These are phyloP conservation scores for Paracyclopina nana DNA, from an alignment of 1,140 invertebrate species.

Conservation along the genomic window DNA sequence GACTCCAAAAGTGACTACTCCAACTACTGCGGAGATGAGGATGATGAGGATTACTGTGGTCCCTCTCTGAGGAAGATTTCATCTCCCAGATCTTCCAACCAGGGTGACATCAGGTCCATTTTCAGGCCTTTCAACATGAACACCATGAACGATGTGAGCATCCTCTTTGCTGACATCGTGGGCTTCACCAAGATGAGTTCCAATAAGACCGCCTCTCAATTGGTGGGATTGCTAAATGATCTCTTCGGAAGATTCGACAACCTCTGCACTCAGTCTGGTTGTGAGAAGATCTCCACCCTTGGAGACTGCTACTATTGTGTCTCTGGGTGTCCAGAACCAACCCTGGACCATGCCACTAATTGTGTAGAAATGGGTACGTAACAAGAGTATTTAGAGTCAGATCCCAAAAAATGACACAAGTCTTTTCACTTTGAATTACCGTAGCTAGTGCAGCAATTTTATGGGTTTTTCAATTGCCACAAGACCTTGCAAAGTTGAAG, in stretches of 20 bases:
- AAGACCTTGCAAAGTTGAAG: too few relatives aligned
- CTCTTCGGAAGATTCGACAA: constrained; percentile 84
- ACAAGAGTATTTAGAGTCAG: too few relatives aligned
- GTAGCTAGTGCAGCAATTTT: too few relatives aligned
- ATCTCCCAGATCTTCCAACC: constrained; percentile 17
- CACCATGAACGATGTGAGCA: constrained; percentile 56
- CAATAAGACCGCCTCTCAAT: constrained; percentile 72
- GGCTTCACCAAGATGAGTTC: constrained; percentile 91
- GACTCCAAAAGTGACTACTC: too few relatives aligned
- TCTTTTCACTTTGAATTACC: too few relatives aligned
- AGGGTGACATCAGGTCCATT: constrained; percentile 47
- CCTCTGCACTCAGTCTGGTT: constrained; percentile 37
- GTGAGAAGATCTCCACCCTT: constrained; percentile 41
- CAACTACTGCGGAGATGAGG: constrained; percentile 17
- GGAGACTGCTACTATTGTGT: constrained; percentile 52
- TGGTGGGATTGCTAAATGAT: constrained; percentile 77
- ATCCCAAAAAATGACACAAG: too few relatives aligned
- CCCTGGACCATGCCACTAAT: constrained; percentile 63
- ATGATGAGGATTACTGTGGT: constrained; percentile 18
- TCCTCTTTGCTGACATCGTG: constrained; percentile 94
- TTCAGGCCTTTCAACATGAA: constrained; percentile 89
- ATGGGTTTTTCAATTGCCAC: too few relatives aligned
- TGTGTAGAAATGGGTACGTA: constrained; percentile 78
- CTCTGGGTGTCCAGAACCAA: constrained; percentile 68
- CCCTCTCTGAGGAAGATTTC: constrained; percentile 18